Base-by-base conservation (phyloP, 2,888 invertebrate genomes). In the Stenodera caucasica region DNA sequence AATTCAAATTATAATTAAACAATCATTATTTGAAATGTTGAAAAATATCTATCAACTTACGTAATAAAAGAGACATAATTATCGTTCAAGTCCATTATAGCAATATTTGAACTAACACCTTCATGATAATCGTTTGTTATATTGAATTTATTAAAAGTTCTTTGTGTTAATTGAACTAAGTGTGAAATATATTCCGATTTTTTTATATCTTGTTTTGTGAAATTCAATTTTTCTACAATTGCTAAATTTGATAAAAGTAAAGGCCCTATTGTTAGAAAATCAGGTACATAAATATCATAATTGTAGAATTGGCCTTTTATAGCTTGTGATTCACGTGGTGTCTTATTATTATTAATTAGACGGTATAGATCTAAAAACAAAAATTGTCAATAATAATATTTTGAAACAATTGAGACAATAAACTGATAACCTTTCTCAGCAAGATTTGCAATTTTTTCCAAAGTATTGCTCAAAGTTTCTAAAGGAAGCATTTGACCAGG, bases 31-130 rank as follows among this genome's bases (percentile, higher is more conserved):
- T n/a, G n/a, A n/a, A n/a, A n/a, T n/a, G n/a, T n/a, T n/a, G 50
- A 14, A n/a, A 57, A 40, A 21, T 40, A 23, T 18, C 21, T 29
- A 14, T 15, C 32, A 61, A 79, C 85, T 82, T 77, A 90, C 90
- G 86, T 87, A 65, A 88, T 84, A 57, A 88, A 80, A 9, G 89
- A 86, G 49, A 88, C 85, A 80, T 90, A 90, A 49, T 85, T 83
- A 73, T 90, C 90, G 69, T 82, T 78, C 58, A 82, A 81, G 79
- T 90, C 90, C 64, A 88, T 84, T 53, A 85, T 86, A 45, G 87
- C 86, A 33, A 90, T 82, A 62, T 86, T 87, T 6, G 87, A 84
- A 57, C 85, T 83, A 57, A 79, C 81, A 64, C 82, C 82, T 64
- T 77, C 74, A 54, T 79, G 78, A 64, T 74, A 80, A 56, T 70